These are phyloP conservation scores for Heteromurus nitidus DNA, from an alignment of 2,888 invertebrate species.

Conservation along the genomic window DNA sequence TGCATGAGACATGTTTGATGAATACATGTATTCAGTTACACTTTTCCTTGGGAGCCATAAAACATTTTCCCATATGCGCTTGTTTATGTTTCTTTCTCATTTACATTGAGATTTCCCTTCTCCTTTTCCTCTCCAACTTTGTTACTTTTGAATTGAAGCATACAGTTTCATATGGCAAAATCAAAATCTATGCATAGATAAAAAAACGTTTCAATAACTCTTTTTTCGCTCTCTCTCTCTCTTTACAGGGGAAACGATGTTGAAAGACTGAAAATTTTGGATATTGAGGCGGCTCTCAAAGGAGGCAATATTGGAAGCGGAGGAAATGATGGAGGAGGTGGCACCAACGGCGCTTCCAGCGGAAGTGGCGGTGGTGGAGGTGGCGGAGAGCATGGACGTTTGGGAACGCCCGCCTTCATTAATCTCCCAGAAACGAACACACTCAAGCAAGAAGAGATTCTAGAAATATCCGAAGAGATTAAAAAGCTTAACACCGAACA, in stretches of 20 bases:
- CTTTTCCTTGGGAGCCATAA: too few species aligned
- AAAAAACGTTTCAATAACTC: background rate
- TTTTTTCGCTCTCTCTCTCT: background rate
- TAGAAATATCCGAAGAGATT: slow-evolving; percentile 70
- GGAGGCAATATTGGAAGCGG: slow-evolving; percentile 37
- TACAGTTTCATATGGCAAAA: background rate
- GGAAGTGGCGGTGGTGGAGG: slow-evolving; percentile 48
- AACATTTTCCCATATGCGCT: too few species aligned
- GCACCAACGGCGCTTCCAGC: slow-evolving; percentile 45
- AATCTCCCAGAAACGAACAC: slow-evolving; percentile 70
- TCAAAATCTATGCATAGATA: too few species aligned
- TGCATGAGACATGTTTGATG: too few species aligned
- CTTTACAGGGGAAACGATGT: slow-evolving; percentile 45
- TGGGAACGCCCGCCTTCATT: slow-evolving; percentile 73
- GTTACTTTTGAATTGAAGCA: background rate
- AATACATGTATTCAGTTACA: too few species aligned
- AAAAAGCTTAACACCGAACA: slow-evolving; percentile 69
- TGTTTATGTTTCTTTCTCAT: too few species aligned
- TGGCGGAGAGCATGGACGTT: slow-evolving; percentile 70
- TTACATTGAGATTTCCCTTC: background rate
- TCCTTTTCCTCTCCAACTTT: background rate
- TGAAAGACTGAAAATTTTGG: slow-evolving; percentile 66
- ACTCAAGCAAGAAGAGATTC: slow-evolving; percentile 70
- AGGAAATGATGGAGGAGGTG: slow-evolving; percentile 51
- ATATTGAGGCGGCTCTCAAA: slow-evolving; percentile 54